Base-by-base conservation (phyloP, 1,140 invertebrate species). In the Antheraea mylitta region DNA sequence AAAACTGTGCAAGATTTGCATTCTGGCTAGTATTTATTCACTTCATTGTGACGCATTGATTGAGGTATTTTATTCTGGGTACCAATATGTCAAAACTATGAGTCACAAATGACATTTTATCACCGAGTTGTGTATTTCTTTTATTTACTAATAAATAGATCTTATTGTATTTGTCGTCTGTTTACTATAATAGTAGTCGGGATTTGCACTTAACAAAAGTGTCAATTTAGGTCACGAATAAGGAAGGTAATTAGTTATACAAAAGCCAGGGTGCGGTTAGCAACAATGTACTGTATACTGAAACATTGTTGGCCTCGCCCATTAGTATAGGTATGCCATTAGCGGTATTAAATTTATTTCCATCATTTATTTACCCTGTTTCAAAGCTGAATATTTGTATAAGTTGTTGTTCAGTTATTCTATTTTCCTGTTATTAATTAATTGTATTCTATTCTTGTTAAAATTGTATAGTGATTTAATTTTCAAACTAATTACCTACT, bases 311-410 rank as follows among this genome's bases (percentile, higher is more conserved):
- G 13, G 18, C 70, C 68, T 68, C 60, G 60, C 71, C 68, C 67
- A 73, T 45, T n/a, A n/a, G 30, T 53, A 64, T 61, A 45, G 66
- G 19, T 42, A 71, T 64, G 72, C 72, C 71, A 77, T 79, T 79
- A 76, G 72, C 30, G 18, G 66, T 73, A 76, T 77, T 79, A 68
- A 69, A 75, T 4, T 61, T 30, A 61, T 61, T 61, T 19, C 11
- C 59, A 61, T 61, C 61, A 16, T 36, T 13, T 13, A 53, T 16
- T 53, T 53, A 53, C 16, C 45, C 45, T 53, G 45, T 53, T 53
- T 53, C 45, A 53, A 5, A 53, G 16, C 16, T 53, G 16, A 53
- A 53, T 53, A 53, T 53, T 53, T 13, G n/a, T n/a, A n/a, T 53
- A 5, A 16, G 45, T 53, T 53, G 45, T 53, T 53, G 9, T 53